phyloP scores from a whole-genome alignment of 2,113 vertebrate species.

The Syrrhaptes paradoxus region DNA sequence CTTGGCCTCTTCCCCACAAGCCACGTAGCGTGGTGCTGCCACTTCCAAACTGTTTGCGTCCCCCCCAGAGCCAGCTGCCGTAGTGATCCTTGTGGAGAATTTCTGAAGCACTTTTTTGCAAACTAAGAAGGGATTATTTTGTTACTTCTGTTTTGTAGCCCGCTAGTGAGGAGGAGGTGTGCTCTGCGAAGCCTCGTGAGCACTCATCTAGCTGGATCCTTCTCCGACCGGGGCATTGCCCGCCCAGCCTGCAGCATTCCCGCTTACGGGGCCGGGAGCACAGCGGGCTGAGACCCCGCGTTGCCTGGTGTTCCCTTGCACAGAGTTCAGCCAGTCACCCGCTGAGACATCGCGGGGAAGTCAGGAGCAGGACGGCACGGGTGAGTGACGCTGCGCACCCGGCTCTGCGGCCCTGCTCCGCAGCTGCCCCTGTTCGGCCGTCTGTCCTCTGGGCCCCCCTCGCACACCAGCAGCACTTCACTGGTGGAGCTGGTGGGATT shows the following conservation, averaged over 20 bases:
- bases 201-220: neutral
- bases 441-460: neutral
- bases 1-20: neutral
- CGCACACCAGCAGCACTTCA: neutral
- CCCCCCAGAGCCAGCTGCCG: neutral
- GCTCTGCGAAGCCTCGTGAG: neutral
- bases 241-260: neutral
- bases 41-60: neutral
- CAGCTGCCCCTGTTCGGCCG: neutral
- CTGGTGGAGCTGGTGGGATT: neutral
- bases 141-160: neutral
- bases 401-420: fast-evolving
- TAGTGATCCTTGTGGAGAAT: neutral
- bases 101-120: slow-evolving; percentile 12
- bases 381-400: fast-evolving
- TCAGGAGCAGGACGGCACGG: fast-evolving
- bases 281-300: neutral
- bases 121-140: slow-evolving; percentile 7
- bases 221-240: neutral
- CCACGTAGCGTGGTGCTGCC: neutral
- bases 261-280: neutral
- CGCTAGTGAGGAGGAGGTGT: neutral
- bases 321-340: neutral
- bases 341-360: neutral
- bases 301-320: neutral